Percentiles rank a stretch among this genome's conserved stretches.
These are phyloP conservation scores for Ceratotherium simum DNA, from an alignment of 2,113 vertebrate genomes.

Conservation along the genomic window DNA sequence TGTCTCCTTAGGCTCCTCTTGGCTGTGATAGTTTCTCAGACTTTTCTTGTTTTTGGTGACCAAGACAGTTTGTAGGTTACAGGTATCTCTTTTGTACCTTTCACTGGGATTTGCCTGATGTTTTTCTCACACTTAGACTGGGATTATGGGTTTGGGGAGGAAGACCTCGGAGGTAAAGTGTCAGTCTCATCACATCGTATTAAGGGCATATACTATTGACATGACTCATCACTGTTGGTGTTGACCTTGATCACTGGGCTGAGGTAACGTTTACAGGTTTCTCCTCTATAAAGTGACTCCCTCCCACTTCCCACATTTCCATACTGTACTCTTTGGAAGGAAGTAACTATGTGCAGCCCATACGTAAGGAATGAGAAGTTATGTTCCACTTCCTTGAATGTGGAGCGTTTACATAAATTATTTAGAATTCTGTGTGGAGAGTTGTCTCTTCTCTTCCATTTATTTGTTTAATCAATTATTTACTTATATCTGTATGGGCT, in stretches of 20 bases:
- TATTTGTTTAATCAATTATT: not conserved
- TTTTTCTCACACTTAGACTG: not conserved
- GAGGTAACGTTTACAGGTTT: not conserved
- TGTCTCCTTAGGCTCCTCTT: not conserved
- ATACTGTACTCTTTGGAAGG: not conserved
- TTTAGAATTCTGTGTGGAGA: not conserved
- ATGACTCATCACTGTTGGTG: not conserved
- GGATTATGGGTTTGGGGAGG: not conserved
- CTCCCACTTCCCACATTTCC: not conserved
- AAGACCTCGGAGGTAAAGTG: not conserved
- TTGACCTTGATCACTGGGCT: not conserved
- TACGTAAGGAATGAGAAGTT: not conserved
- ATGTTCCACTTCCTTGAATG: not conserved
- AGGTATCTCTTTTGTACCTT: not conserved
- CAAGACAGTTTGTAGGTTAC: not conserved
- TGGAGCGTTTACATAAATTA: not conserved
- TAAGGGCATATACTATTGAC: not conserved
- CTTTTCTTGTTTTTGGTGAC: not conserved
- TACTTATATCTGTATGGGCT: not conserved
- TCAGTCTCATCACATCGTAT: not conserved
- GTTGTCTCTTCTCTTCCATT: not conserved
- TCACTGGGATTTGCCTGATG: not conserved
- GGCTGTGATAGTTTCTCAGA: not conserved
- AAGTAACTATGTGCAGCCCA: not conserved
- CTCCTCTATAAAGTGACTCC: not conserved